phyloP scores from a whole-genome alignment of 2,797 vertebrate genomes.

The Todus mexicanus region DNA sequence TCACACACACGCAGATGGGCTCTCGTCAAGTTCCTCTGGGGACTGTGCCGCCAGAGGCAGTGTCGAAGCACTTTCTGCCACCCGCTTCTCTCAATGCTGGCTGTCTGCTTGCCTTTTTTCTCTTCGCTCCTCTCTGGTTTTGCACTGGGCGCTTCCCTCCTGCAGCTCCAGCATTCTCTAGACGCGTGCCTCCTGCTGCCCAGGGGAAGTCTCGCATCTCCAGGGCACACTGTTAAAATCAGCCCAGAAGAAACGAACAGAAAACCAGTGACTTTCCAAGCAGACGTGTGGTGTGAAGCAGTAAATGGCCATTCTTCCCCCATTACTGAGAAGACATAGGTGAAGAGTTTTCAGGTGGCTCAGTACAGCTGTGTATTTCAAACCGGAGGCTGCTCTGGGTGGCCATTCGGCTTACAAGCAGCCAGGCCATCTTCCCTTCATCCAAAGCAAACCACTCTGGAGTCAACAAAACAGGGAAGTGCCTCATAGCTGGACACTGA shows the following conservation, averaged over 20 bases:
- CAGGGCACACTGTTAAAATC: slow-evolving; percentile 85
- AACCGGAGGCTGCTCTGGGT: not conserved
- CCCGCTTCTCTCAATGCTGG: slow-evolving; percentile 74
- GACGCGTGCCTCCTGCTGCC: slow-evolving; percentile 87
- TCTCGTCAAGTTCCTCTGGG: slow-evolving; percentile 85
- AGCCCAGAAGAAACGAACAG: not conserved
- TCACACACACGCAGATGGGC: slow-evolving; percentile 82
- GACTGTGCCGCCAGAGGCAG: slow-evolving; percentile 63
- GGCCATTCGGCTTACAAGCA: not conserved
- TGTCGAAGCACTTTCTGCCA: slow-evolving; percentile 59
- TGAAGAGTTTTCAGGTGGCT: not conserved
- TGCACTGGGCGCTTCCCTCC: slow-evolving; percentile 92
- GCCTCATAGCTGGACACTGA: not conserved
- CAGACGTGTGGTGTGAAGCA: not conserved
- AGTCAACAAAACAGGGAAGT: not conserved
- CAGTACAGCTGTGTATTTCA: not conserved
- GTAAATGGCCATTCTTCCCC: not conserved
- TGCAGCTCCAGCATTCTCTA: slow-evolving; percentile 98
- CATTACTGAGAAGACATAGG: not conserved
- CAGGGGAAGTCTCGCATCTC: slow-evolving; percentile 96
- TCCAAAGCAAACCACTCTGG: not conserved
- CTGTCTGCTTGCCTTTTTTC: slow-evolving; percentile 88
- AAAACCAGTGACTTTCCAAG: slow-evolving; percentile 7
- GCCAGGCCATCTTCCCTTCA: not conserved
- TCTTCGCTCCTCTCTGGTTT: slow-evolving; percentile 92